Evolutionary conservation across 2,888 invertebrate species (phyloP).

Genomic region (Acrobeloides nanus): DNA sequence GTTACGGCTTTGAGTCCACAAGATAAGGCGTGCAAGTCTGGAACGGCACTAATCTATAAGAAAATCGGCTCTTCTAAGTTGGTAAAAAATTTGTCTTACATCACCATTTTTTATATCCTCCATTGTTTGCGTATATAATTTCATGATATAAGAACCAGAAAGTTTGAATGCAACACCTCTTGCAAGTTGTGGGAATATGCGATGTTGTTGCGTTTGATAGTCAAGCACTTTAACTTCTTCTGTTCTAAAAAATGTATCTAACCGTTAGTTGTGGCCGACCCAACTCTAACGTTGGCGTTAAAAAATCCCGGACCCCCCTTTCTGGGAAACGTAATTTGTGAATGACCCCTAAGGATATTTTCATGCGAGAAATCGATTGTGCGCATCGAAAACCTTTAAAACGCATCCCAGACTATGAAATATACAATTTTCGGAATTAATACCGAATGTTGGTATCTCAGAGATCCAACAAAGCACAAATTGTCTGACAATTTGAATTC

Average conservation of each 20-base stretch:
- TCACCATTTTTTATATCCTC: conserved; percentile 59
- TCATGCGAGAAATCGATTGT: too few relatives aligned
- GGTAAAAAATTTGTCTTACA: conserved; percentile 49
- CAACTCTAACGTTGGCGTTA: too few relatives aligned
- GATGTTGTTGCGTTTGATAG: conserved; percentile 86
- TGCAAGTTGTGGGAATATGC: conserved; percentile 68
- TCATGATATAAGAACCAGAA: conserved; percentile 54
- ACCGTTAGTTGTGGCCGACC: too few relatives aligned
- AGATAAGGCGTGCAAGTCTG: conserved; percentile 77
- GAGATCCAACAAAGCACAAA: too few relatives aligned
- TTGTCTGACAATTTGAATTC: too few relatives aligned
- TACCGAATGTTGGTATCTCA: too few relatives aligned
- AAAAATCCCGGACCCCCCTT: too few relatives aligned
- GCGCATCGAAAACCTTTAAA: too few relatives aligned
- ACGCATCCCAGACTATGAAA: too few relatives aligned
- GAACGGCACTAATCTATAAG: conserved; percentile 31
- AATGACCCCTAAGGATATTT: too few relatives aligned
- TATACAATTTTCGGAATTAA: too few relatives aligned
- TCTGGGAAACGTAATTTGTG: too few relatives aligned
- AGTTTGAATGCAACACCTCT: conserved; percentile 72
- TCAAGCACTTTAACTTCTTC: conserved; percentile 84
- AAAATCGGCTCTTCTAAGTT: background rate
- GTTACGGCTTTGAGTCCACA: conserved; percentile 85
- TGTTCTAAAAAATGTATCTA: conserved; percentile 64
- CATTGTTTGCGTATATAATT: conserved; percentile 29